Percentiles rank a stretch among this genome's conserved stretches.
These are phyloP conservation scores for Dryas iulia DNA, from an alignment of 1,140 invertebrate genomes.

Conservation along the genomic window DNA sequence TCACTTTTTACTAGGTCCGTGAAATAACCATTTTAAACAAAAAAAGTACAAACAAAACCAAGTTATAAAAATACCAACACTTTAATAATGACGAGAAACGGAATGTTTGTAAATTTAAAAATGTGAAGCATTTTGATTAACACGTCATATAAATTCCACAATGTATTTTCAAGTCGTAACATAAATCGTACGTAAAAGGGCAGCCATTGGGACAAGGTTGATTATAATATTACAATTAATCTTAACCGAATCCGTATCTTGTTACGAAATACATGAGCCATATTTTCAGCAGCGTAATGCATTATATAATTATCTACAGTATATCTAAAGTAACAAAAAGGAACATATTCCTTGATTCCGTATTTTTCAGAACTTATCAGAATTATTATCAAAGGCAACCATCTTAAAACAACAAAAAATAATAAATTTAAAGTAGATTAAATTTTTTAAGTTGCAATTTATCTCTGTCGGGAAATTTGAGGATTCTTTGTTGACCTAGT, in stretches of 20 bases:
- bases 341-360: too few species aligned
- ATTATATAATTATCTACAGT: too few species aligned
- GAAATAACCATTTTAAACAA: background rate
- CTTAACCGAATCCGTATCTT: background rate
- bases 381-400: too few species aligned
- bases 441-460: too few species aligned
- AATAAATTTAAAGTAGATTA: too few species aligned
- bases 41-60: background rate
- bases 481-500: too few species aligned
- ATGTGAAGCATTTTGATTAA: conserved; percentile 1
- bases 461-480: too few species aligned
- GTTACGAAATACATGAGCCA: background rate
- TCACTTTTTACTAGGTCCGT: too few species aligned
- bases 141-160: conserved; percentile 20
- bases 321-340: too few species aligned
- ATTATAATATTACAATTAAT: conserved; percentile 14
- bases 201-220: conserved; percentile 9
- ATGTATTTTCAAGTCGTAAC: conserved; percentile 1
- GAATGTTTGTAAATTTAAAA: background rate
- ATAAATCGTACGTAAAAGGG: conserved; percentile 22
- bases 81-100: background rate
- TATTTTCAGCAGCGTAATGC: background rate
- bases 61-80: background rate
- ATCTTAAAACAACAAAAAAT: too few species aligned
- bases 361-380: too few species aligned